Evolutionary conservation across 2,797 vertebrate genomes (phyloP), one percentile per base, ranked within the genome.

Genomic region (Cichlasoma orientale): DNA sequence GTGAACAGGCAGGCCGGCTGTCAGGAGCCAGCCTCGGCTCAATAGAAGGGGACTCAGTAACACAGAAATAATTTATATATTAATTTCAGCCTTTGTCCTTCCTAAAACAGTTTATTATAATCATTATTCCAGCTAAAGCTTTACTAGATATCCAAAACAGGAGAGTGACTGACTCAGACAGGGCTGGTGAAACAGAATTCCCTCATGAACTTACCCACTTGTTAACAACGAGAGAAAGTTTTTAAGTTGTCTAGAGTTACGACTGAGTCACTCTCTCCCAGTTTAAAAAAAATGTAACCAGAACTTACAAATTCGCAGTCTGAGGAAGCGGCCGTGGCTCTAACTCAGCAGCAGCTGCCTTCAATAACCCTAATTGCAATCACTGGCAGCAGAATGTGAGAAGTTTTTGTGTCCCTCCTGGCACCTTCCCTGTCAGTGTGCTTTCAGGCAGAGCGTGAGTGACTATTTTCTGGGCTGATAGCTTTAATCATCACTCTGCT

Each of bases 321-420:
- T 50, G 63, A 50, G 41, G 63, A 50, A 36, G 44, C 4, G 9
- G 2, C 47, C n/a, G 19, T 8, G 7, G 31, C 31, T 36, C 41
- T 19, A 68, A 76, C 70, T 79, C 55, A 77, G 68, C 79, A 79
- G 16, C 90, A 91, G 83, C 88, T 93, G 93, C 53, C 38, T 61
- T 12, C 70, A 87, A 84, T 88, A 71, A 80, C 31, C 27, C 47
- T 6, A 11, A 68, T 54, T 76, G 31, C 25, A 80, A 38, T 73
- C 73, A 74, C 69, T 21, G 55, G 19, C 1, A 70, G 53, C 18
- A 19, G 66, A 74, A 29, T 47, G 36, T 36, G 56, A 74, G 2
- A 68, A 29, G 23, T 57, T 70, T 85, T 41, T 7, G 3, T 25
- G 8, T 29, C 29, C 25, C 41, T 44, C 7, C 25, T n/a, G 25